These are phyloP conservation scores for Drosophila littoralis DNA, from an alignment of 1,140 invertebrate genomes.

Conservation along the genomic window DNA sequence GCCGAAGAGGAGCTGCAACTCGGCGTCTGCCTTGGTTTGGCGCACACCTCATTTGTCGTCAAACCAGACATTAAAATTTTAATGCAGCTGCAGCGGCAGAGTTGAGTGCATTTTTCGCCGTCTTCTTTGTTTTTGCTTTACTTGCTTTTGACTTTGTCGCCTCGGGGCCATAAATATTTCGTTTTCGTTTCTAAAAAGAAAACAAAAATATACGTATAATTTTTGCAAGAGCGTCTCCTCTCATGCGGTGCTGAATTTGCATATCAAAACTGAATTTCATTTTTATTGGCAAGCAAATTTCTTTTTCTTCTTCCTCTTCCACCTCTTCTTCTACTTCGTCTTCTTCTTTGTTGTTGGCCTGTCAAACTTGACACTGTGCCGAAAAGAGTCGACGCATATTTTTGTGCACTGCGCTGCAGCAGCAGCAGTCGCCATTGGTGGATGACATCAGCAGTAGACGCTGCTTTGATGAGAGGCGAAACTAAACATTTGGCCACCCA, in stretches of 20 bases:
- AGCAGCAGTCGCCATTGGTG: slow-evolving; percentile 10
- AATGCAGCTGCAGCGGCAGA: slow-evolving; percentile 21
- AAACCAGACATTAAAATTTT: slow-evolving; percentile 72
- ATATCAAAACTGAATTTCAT: slow-evolving; percentile 57
- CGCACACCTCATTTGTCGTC: slow-evolving; percentile 63
- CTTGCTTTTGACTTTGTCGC: slow-evolving; percentile 62
- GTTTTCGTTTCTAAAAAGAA: slow-evolving; percentile 56
- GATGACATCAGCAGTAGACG: slow-evolving; percentile 34
- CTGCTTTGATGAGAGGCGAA: slow-evolving; percentile 8
- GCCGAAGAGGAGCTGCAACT: neutral
- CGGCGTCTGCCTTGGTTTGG: slow-evolving; percentile 1
- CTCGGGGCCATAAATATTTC: slow-evolving; percentile 74
- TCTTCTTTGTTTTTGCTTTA: slow-evolving; percentile 35
- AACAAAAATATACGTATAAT: slow-evolving; percentile 8
- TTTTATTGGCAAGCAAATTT: slow-evolving; percentile 40
- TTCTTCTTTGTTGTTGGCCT: neutral
- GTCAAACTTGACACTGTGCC: slow-evolving; percentile 45
- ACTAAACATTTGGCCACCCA: slow-evolving; percentile 39
- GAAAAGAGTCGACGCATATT: slow-evolving; percentile 10
- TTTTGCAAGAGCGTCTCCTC: slow-evolving; percentile 15
- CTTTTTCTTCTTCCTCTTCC: slow-evolving; percentile 5
- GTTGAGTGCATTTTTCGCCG: slow-evolving; percentile 37
- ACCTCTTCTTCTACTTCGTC: slow-evolving; percentile 2
- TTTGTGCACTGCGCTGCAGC: neutral
- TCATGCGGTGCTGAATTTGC: slow-evolving; percentile 49